Conservation (phyloP, 2,113 vertebrate species). For the Antigone vipio region DNA sequence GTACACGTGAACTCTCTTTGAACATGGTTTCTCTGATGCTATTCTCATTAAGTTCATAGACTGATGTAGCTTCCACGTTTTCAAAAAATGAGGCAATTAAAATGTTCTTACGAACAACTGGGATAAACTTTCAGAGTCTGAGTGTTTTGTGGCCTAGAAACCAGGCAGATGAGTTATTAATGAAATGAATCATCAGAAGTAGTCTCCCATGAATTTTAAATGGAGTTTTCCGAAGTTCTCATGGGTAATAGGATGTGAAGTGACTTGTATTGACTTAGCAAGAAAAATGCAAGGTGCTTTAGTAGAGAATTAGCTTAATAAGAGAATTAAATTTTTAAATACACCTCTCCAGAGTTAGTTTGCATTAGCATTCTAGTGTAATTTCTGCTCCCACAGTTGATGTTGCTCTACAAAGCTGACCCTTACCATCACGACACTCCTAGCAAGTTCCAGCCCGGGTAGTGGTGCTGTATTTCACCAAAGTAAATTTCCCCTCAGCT, state of each 20-base stretch:
- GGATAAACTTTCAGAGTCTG: background rate
- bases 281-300: constrained; percentile 7
- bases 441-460: background rate
- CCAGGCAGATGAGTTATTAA: background rate
- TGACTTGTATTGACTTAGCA: background rate
- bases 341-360: background rate
- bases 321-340: constrained; percentile 12
- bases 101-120: background rate
- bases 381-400: background rate
- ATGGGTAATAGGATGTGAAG: background rate
- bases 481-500: background rate
- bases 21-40: background rate
- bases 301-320: constrained; percentile 11
- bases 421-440: background rate
- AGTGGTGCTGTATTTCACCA: background rate
- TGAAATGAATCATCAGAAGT: constrained; percentile 23
- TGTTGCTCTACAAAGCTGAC: background rate
- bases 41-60: background rate
- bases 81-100: background rate
- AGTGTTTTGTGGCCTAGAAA: background rate
- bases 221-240: background rate
- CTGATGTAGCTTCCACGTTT: background rate
- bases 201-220: constrained; percentile 31
- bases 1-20: background rate
- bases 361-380: background rate